Conservation (phyloP, 2,888 invertebrate genomes). For the Leuctra nigra region DNA sequence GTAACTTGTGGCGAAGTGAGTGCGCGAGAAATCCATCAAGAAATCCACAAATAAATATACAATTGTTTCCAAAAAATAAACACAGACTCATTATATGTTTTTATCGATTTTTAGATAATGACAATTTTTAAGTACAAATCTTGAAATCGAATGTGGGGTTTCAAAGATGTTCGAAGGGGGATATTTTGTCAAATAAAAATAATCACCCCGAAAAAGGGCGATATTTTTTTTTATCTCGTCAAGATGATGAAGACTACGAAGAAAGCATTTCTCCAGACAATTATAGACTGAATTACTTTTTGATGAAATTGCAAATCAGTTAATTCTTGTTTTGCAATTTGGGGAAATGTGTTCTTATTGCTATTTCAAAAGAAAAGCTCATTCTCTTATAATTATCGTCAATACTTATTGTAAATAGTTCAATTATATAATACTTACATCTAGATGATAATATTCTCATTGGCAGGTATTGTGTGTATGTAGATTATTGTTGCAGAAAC, state of each 20-base stretch:
- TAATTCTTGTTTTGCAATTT: not conserved
- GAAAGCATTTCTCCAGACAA: conserved; percentile 8
- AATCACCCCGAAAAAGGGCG: no score
- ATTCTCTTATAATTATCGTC: not conserved
- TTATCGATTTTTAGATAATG: not conserved
- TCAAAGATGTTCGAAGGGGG: not conserved
- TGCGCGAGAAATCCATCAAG: no score
- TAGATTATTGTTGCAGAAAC: no score
- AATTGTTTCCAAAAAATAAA: not conserved
- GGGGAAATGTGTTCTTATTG: not conserved
- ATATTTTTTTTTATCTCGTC: no score
- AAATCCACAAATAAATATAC: no score
- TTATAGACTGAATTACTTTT: not conserved
- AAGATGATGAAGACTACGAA: not conserved
- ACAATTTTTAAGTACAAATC: conserved; percentile 16
- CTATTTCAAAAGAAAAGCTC: not conserved
- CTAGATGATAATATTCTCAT: no score
- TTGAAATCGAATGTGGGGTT: not conserved
- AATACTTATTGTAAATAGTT: not conserved
- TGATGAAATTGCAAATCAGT: not conserved
- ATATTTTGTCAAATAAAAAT: no score
- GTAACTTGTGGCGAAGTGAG: no score
- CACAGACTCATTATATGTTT: not conserved
- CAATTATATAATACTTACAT: no score
- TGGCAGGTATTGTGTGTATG: no score